Conservation (phyloP, 2,888 invertebrate species). For the Lepidochrysops patricia region DNA sequence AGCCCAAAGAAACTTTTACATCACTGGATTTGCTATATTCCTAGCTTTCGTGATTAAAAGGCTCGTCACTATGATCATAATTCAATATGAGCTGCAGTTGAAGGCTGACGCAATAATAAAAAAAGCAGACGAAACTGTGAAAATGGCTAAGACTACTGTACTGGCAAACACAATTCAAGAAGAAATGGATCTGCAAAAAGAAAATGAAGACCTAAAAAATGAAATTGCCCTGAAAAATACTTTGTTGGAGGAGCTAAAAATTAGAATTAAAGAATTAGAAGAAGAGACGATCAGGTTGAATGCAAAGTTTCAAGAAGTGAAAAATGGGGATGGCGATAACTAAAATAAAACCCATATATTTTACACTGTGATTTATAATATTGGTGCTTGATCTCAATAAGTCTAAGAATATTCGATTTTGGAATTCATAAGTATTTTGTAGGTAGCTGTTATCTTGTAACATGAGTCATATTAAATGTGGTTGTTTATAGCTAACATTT, state of each 20-base stretch:
- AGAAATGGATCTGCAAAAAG: slow-evolving; percentile 27
- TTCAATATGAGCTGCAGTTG: slow-evolving; percentile 75
- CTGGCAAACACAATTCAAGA: slow-evolving; percentile 34
- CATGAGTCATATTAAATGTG: neutral
- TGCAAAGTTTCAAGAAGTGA: slow-evolving; percentile 39
- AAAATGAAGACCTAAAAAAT: slow-evolving; percentile 33
- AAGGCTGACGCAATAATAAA: slow-evolving; percentile 79
- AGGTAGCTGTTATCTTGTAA: neutral
- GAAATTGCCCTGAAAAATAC: slow-evolving; percentile 22
- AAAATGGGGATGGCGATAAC: slow-evolving; percentile 32
- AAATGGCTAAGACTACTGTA: slow-evolving; percentile 48
- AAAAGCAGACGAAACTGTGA: slow-evolving; percentile 79
- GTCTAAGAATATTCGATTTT: neutral
- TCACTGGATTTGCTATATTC: slow-evolving; percentile 84
- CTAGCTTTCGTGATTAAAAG: slow-evolving; percentile 80
- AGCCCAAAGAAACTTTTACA: slow-evolving; percentile 86
- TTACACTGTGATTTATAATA: neutral
- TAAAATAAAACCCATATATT: slow-evolving; percentile 21
- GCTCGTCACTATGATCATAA: slow-evolving; percentile 77
- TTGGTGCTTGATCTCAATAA: slow-evolving; percentile 4
- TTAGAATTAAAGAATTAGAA: slow-evolving; percentile 34
- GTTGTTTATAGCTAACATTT: too few relatives aligned
- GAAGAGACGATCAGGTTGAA: slow-evolving; percentile 44
- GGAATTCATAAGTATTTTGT: neutral
- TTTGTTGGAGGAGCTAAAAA: slow-evolving; percentile 36